Conservation (phyloP, 2,113 vertebrate species). For the Tichodroma muraria region DNA sequence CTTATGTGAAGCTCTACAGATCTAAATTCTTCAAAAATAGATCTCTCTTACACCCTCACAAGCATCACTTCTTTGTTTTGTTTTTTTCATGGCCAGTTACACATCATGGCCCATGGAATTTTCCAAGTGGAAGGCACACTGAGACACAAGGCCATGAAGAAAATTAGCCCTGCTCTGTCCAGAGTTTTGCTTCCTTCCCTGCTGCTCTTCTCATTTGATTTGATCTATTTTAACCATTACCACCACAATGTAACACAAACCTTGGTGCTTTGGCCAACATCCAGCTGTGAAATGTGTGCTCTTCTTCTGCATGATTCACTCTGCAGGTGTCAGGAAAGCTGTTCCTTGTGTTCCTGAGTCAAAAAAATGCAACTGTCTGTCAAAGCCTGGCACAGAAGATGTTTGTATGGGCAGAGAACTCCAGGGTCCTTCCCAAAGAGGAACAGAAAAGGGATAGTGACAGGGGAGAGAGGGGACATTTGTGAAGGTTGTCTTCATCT, state of each 20-base stretch:
- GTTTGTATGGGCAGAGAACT: background rate
- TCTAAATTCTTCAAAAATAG: background rate
- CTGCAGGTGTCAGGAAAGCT: conserved; percentile 29
- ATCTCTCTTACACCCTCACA: background rate
- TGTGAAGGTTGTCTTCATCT: background rate
- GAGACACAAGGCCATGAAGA: background rate
- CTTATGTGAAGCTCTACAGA: background rate
- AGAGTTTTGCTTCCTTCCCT: background rate
- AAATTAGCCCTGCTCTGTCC: background rate
- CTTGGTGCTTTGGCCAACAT: background rate
- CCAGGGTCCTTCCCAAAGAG: background rate
- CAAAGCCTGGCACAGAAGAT: background rate
- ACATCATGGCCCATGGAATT: background rate
- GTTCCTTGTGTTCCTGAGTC: background rate
- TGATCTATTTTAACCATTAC: background rate
- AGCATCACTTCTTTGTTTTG: background rate
- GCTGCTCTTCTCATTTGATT: background rate
- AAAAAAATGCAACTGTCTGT: background rate
- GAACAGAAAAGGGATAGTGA: background rate
- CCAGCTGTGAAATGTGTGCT: background rate
- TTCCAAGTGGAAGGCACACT: background rate
- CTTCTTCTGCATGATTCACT: background rate
- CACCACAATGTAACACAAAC: background rate
- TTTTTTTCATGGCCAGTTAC: background rate
- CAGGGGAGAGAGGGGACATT: background rate